phyloP scores from a whole-genome alignment of 1,140 invertebrate species.

The Helicoverpa armigera region DNA sequence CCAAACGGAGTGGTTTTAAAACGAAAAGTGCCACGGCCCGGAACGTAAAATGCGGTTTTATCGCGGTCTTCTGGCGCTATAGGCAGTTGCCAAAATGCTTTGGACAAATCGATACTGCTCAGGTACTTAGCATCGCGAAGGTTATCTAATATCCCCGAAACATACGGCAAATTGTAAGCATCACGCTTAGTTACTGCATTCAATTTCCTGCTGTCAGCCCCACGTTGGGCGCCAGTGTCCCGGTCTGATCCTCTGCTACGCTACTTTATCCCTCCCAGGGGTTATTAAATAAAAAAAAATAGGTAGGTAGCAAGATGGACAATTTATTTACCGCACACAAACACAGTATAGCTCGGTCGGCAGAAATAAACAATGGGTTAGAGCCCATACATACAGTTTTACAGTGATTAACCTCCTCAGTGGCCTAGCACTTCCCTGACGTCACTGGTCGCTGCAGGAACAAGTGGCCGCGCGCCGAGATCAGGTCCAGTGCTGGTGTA shows the following conservation, averaged over 20 bases:
- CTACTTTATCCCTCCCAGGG: no score
- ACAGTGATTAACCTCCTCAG: conserved; percentile 10
- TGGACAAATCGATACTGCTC: conserved; percentile 23
- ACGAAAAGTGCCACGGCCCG: conserved; percentile 24
- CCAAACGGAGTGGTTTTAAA: conserved; percentile 31
- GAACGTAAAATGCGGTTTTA: conserved; percentile 45
- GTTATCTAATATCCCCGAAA: no score
- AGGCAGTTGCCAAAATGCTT: conserved; percentile 37
- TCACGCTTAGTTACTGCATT: no score
- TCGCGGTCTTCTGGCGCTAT: not conserved
- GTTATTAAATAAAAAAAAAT: no score
- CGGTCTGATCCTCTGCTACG: no score
- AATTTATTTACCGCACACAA: no score
- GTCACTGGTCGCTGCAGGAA: not conserved
- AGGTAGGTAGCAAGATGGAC: no score
- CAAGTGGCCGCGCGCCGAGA: not conserved
- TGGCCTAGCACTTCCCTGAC: not conserved
- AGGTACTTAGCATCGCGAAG: no score
- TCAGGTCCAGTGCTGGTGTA: not conserved
- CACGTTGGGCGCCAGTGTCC: no score
- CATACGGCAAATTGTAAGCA: no score
- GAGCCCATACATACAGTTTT: not conserved
- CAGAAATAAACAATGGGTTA: not conserved
- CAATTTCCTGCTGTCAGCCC: no score
- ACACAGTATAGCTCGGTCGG: not conserved